A percentile compares a stretch with the other conserved stretches of the same genome.
Evolutionary conservation across 2,797 vertebrate species (phyloP).

Genomic region (Pseudochirops corinnae): DNA sequence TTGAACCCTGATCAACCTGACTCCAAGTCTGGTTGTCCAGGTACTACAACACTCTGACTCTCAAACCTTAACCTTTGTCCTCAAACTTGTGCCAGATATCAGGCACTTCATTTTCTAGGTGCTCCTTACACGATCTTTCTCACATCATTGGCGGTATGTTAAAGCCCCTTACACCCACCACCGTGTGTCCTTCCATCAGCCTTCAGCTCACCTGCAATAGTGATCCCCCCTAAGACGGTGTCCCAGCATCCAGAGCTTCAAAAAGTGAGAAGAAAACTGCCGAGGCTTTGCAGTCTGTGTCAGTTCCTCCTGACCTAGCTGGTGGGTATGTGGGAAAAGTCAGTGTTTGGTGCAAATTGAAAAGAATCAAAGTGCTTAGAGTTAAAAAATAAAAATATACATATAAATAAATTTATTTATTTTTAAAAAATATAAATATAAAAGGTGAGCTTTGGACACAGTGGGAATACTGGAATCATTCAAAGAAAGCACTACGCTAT

Average conservation of each 20-base stretch:
- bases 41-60: neutral
- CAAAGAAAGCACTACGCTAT: neutral
- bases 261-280: neutral
- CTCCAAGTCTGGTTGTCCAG: neutral
- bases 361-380: neutral
- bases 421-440: neutral
- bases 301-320: neutral
- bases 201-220: neutral
- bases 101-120: neutral
- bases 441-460: neutral
- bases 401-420: too few relatives aligned
- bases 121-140: neutral
- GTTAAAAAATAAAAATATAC: neutral
- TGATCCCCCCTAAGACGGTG: neutral
- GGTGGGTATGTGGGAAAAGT: neutral
- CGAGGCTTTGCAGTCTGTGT: neutral
- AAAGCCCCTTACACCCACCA: neutral
- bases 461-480: neutral
- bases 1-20: neutral
- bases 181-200: neutral
- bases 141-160: neutral
- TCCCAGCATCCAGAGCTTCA: neutral
- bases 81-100: neutral
- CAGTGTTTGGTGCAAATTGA: neutral
- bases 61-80: neutral